A percentile compares a stretch with the other conserved stretches of the same genome.
Evolutionary conservation across 1,140 invertebrate genomes (phyloP).

Genomic region (Drosophila ogumai): DNA sequence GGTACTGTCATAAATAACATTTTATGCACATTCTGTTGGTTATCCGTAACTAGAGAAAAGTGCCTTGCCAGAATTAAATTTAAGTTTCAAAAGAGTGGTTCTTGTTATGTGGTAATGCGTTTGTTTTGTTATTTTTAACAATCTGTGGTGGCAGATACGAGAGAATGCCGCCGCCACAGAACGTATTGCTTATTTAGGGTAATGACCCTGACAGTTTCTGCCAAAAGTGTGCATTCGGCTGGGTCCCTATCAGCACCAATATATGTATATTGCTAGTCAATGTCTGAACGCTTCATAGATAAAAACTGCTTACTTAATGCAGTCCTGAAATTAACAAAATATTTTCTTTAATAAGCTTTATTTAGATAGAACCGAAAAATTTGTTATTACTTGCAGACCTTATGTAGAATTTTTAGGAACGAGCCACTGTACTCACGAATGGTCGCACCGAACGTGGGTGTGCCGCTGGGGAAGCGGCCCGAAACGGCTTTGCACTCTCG

Average conservation of each 20-base stretch:
- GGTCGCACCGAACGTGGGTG: constrained; percentile 23
- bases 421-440: constrained; percentile 1
- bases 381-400: neutral
- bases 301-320: neutral
- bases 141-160: constrained; percentile 44
- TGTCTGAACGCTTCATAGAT: neutral
- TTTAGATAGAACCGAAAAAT: neutral
- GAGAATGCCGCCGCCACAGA: neutral
- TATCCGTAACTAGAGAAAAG: neutral
- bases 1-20: constrained; percentile 6
- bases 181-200: constrained; percentile 59
- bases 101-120: neutral
- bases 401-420: neutral
- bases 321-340: neutral
- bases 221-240: constrained; percentile 41
- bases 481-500: constrained; percentile 15
- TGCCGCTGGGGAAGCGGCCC: constrained; percentile 10
- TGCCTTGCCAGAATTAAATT: neutral
- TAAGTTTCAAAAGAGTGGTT: neutral
- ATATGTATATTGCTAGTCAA: neutral
- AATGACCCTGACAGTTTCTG: constrained; percentile 63
- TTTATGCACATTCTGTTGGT: neutral
- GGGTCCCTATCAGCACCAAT: constrained; percentile 10
- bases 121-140: neutral
- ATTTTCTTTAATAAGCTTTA: neutral